Evolutionary conservation across 2,888 invertebrate species (phyloP).

Genomic region (Tiliacea aurago): DNA sequence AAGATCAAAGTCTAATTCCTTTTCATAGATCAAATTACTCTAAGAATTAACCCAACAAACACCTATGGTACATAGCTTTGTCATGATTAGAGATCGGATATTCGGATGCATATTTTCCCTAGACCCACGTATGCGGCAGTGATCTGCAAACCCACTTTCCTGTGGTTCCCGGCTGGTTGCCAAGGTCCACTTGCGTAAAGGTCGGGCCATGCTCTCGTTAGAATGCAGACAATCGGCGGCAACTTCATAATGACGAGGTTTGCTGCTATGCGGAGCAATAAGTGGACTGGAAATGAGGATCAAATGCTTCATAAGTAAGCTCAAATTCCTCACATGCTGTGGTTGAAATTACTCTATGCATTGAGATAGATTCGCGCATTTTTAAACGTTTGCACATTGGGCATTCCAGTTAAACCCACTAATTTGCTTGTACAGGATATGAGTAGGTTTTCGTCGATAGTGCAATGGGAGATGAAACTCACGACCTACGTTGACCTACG

Average conservation of each 20-base stretch:
- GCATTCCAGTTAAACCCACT: not conserved
- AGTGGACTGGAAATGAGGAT: not conserved
- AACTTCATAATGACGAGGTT: not conserved
- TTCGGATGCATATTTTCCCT: too few species aligned
- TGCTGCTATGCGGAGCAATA: not conserved
- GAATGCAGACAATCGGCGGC: conserved; percentile 22
- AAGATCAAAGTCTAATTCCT: not conserved
- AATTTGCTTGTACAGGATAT: not conserved
- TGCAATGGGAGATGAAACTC: not conserved
- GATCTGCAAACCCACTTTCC: conserved; percentile 54
- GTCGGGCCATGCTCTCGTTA: conserved; percentile 36
- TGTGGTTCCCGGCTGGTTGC: conserved; percentile 45
- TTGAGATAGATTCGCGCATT: not conserved
- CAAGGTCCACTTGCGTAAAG: conserved; percentile 59
- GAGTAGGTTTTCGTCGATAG: not conserved
- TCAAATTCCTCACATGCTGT: not conserved
- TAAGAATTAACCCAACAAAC: not conserved
- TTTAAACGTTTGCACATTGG: not conserved
- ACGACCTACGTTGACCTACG: too few species aligned
- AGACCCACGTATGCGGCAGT: conserved; percentile 53
- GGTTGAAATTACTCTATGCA: not conserved
- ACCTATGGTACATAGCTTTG: not conserved
- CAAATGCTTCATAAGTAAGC: not conserved
- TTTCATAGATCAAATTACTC: not conserved
- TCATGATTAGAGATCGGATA: too few species aligned